Conservation (phyloP, 1,140 invertebrate species). For the fruit fly (Drosophila melanogaster) region Release_6_plus_ISO1_MT NT_037436.4:14621501-14622000, state of each 20-base stretch:
- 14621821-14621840: slow-evolving; percentile 36
- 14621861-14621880: slow-evolving; percentile 42
- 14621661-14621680: slow-evolving; percentile 51
- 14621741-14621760: slow-evolving; percentile 24
- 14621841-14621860: slow-evolving; percentile 21
- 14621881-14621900: slow-evolving; percentile 40
- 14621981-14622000: slow-evolving; percentile 61
- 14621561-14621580: slow-evolving; percentile 86
- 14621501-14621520: slow-evolving; percentile 89
- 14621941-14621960: slow-evolving; percentile 72
- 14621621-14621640: slow-evolving; percentile 45
- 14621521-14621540: slow-evolving; percentile 92
- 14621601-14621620: slow-evolving; percentile 16
- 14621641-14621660: slow-evolving; percentile 46
- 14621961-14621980: slow-evolving; percentile 83
- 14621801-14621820: slow-evolving; percentile 23
- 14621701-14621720: slow-evolving; percentile 1
- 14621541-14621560: slow-evolving; percentile 89
- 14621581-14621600: slow-evolving; percentile 15
- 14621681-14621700: slow-evolving; percentile 46
- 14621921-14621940: slow-evolving; percentile 80
- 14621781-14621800: slow-evolving; percentile 42
- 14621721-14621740: not conserved
- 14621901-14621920: slow-evolving; percentile 57
- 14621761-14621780: slow-evolving; percentile 47